Evolutionary conservation across 2,113 vertebrate genomes (phyloP), one percentile per base, ranked within the genome.

Genomic region (Cephalopterus ornatus): DNA sequence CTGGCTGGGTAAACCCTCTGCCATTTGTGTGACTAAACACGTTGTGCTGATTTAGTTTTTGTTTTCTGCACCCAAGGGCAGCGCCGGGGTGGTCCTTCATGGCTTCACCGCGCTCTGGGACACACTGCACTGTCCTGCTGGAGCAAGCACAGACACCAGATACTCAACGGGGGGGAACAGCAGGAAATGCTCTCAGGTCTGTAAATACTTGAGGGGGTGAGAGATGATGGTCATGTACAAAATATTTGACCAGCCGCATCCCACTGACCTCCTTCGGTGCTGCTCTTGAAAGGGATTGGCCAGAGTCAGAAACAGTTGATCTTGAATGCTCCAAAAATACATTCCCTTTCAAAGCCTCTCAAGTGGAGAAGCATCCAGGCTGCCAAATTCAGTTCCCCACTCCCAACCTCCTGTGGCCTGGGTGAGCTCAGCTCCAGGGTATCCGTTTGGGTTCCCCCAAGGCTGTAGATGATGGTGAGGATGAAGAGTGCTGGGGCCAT

Each of bases 101-200:
- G 9, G 61, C 71, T 35, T 32, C 73, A 9, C 27, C 23, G 5
- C 1, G 2, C 11, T 13, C 49, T 2, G 7, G 44, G 66, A 26
- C 1, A 6, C 76, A 46, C 73, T 4, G 21, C 53, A n/a, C 41
- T 3, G 0, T 87, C 91, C 89, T 72, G 76, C 81, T 77, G 14
- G 39, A 63, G 82, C 73, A 55, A 67, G 79, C 89, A 66, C 68
- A 88, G 89, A 53, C 70, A 82, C 70, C 79, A 67, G 59, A 66
- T 77, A 85, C 67, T 73, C 78, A 3, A 12, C 1, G 0, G 24
- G n/a, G 71, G 85, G 66, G 84, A 78, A 52, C 56, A 62, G 84
- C 93, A 95, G 95, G 96, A 97, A 97, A 94, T 80, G 65, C 80
- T 96, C 90, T 77, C 93, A 89, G 90, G 91, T 96, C 93, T 94